A percentile compares a stretch with the other conserved stretches of the same genome.
phyloP scores from a whole-genome alignment of 2,113 vertebrate species.

The Cynoglossus semilaevis region DNA sequence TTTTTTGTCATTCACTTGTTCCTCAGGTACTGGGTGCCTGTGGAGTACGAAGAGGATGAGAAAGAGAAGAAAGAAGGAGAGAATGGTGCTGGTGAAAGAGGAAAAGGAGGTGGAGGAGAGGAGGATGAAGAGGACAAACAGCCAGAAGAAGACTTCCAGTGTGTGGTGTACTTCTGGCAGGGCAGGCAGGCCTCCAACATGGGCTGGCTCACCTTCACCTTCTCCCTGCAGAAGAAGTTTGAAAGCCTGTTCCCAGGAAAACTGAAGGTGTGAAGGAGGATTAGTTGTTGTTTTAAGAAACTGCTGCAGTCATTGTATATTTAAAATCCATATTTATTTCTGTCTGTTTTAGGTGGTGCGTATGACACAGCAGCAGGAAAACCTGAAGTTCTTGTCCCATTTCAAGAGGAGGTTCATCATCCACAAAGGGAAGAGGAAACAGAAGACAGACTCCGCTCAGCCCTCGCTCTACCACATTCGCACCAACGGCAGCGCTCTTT shows the following conservation, averaged over 20 bases:
- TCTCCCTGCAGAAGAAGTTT: slow-evolving; percentile 98
- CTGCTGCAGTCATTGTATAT: too few species aligned
- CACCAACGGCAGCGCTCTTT: slow-evolving; percentile 94
- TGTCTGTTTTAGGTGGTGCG: slow-evolving; percentile 83
- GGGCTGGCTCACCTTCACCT: slow-evolving; percentile 99
- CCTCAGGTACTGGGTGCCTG: slow-evolving; percentile 92
- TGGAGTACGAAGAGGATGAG: slow-evolving; percentile 87
- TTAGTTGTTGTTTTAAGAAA: not conserved
- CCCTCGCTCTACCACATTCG: slow-evolving; percentile 96
- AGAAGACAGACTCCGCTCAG: slow-evolving; percentile 78
- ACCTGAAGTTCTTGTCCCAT: slow-evolving; percentile 96
- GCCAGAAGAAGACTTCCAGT: slow-evolving; percentile 97
- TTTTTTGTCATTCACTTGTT: not conserved
- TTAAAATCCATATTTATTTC: too few species aligned
- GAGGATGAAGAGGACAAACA: slow-evolving; percentile 87
- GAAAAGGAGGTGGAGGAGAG: slow-evolving; percentile 59
- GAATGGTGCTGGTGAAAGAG: slow-evolving; percentile 20
- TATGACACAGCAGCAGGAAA: slow-evolving; percentile 99
- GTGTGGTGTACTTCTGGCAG: slow-evolving; percentile 99
- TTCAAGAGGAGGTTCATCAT: slow-evolving; percentile 98
- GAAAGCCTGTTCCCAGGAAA: slow-evolving; percentile 96
- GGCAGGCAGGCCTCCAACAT: slow-evolving; percentile 97
- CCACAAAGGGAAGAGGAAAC: slow-evolving; percentile 92
- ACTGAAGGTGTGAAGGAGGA: slow-evolving; percentile 79
- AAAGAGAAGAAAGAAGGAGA: slow-evolving; percentile 55